phyloP scores from a whole-genome alignment of 64 coral and sea anemone species.

The Pocillopora damicornis region DNA sequence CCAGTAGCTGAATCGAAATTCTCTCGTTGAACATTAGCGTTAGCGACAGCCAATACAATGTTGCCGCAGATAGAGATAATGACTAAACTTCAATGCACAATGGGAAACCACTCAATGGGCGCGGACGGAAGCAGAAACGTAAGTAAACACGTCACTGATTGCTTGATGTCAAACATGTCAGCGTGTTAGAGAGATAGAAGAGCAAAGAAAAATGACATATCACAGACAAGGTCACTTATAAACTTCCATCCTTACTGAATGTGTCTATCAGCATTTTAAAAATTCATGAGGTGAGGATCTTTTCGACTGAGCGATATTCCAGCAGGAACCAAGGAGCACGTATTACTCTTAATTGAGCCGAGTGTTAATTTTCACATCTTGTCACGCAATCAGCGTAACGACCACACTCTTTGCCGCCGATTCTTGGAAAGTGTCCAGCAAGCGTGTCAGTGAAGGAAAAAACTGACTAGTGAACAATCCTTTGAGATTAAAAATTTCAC shows the following conservation, averaged over 20 bases:
- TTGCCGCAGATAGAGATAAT: constrained; percentile 1
- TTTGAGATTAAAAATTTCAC: not conserved
- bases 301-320: no score
- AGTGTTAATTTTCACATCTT: no score
- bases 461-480: not conserved
- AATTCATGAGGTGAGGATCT: not conserved
- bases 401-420: no score
- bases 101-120: not conserved
- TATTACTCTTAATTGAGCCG: no score
- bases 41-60: not conserved
- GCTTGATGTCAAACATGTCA: not conserved
- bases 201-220: not conserved
- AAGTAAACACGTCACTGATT: constrained; percentile 25
- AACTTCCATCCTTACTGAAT: not conserved
- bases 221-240: not conserved
- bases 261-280: not conserved
- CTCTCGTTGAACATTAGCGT: not conserved
- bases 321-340: no score
- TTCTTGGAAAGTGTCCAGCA: not conserved
- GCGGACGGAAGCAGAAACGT: constrained; percentile 26
- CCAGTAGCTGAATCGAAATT: not conserved
- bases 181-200: not conserved
- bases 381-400: no score
- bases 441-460: not conserved
- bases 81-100: not conserved